Evolutionary conservation across 2,113 vertebrate species (phyloP).

Genomic region (Myrmecophaga tridactyla): DNA sequence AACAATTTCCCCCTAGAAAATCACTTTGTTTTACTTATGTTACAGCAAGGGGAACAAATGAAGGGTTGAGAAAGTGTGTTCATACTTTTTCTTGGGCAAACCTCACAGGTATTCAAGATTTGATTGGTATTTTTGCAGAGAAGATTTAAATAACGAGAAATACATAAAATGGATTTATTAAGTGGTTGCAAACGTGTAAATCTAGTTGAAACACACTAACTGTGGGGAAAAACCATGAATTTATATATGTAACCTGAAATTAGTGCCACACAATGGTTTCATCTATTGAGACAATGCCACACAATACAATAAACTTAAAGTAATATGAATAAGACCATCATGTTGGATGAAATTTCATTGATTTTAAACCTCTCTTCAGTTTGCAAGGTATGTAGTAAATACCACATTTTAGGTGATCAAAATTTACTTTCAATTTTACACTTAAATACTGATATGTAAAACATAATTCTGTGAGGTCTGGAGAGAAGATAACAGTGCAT

Average conservation of each 20-base stretch:
- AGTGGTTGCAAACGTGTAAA: neutral
- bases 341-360: neutral
- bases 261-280: slow-evolving; percentile 26
- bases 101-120: neutral
- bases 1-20: slow-evolving; percentile 50
- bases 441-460: slow-evolving; percentile 64
- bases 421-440: slow-evolving; percentile 55
- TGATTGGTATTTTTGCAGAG: slow-evolving; percentile 29
- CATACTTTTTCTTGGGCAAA: neutral
- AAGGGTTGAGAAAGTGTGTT: neutral
- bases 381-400: slow-evolving; percentile 67
- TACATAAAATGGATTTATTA: slow-evolving; percentile 26
- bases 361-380: slow-evolving; percentile 58
- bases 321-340: neutral
- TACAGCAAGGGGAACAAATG: neutral
- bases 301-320: slow-evolving; percentile 62
- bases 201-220: neutral
- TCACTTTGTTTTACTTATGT: neutral
- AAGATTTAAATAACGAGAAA: slow-evolving; percentile 15
- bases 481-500: slow-evolving; percentile 33
- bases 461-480: slow-evolving; percentile 54
- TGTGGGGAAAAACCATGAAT: neutral
- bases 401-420: slow-evolving; percentile 78
- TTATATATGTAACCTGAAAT: slow-evolving; percentile 37
- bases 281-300: slow-evolving; percentile 59